A percentile compares a stretch with the other conserved stretches of the same genome.
Conservation (phyloP, 1,140 invertebrate species). For the Cyrtorhinus lividipennis region DNA sequence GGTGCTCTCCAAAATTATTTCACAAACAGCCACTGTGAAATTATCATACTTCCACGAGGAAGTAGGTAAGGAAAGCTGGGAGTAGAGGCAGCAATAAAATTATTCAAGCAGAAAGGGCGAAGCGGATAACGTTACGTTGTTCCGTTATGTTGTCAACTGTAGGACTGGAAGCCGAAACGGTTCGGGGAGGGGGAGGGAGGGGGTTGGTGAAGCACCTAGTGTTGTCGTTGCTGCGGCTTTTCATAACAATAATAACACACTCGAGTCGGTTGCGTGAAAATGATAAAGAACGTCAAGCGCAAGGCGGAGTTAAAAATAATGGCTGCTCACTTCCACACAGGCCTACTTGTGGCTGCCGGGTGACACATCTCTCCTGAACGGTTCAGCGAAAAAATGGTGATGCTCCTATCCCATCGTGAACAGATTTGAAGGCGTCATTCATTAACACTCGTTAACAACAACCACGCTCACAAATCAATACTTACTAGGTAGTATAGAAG, state of each 20-base stretch:
- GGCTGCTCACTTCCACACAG: background rate
- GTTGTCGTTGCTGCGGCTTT: background rate
- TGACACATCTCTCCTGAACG: background rate
- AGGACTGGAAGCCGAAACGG: too few species aligned
- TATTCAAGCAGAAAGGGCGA: background rate
- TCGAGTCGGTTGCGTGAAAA: constrained; percentile 3
- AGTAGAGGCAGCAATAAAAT: too few species aligned
- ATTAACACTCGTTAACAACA: too few species aligned
- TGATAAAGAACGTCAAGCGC: constrained; percentile 1
- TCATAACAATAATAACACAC: constrained; percentile 9
- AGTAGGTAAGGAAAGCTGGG: too few species aligned
- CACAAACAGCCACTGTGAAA: too few species aligned
- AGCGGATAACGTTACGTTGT: background rate
- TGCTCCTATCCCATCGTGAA: background rate
- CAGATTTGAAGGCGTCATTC: too few species aligned
- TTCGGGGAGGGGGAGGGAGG: background rate
- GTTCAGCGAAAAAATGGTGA: background rate
- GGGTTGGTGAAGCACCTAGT: background rate
- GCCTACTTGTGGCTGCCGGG: background rate
- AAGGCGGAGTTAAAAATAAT: constrained; percentile 9
- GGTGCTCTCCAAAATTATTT: too few species aligned
- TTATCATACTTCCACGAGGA: too few species aligned
- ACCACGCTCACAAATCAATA: too few species aligned
- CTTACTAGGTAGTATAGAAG: too few species aligned
- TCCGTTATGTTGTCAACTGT: background rate